Evolutionary conservation across 1,140 invertebrate genomes (phyloP), one percentile per base, ranked within the genome.

Genomic region (Drosophila kohkoa): DNA sequence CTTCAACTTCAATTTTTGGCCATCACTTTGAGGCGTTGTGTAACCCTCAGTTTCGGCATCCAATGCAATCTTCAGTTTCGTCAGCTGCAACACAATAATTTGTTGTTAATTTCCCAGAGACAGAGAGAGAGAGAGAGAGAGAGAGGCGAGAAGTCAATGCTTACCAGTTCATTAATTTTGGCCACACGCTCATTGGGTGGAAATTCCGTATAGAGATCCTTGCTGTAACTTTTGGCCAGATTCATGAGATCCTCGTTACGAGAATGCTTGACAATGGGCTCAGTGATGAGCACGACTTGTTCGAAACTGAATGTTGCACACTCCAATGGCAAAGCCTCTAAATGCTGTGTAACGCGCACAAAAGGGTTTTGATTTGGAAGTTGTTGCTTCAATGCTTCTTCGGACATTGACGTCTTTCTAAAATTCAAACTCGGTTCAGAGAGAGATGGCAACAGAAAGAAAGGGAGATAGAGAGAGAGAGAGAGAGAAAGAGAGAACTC

Each of bases 151-250:
- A 25, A 25, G 20, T 25, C 20, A 62, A 30, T n/a, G 48, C 92
- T 93, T 92, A 96, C 96, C 95, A 96, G 94, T 16, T 92, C 78
- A 92, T 96, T 96, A 49, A 96, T 95, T 86, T 95, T 95, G 11
- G 94, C 93, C 46, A 95, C 93, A 57, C 95, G 93, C 63, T 95
- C 94, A 5, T 94, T 88, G 5, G 94, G 93, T 11, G 94, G 91
- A 51, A 95, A 80, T 77, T 94, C 92, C 32, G 93, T 92, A 90
- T 96, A 97, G 16, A 97, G 93, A 81, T 95, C 94, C 80, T 94
- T 95, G 43, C 96, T 96, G 15, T 95, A 95, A 68, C 95, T 94
- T 92, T 97, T 97, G 5, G 96, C 96, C 60, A 95, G 93, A 20
- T 95, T 95, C 94, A 97, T 96, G 45, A 97, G 93, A 68, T 94